These are phyloP conservation scores for Melanocharis versteri DNA, from an alignment of 2,113 vertebrate species.

Conservation along the genomic window DNA sequence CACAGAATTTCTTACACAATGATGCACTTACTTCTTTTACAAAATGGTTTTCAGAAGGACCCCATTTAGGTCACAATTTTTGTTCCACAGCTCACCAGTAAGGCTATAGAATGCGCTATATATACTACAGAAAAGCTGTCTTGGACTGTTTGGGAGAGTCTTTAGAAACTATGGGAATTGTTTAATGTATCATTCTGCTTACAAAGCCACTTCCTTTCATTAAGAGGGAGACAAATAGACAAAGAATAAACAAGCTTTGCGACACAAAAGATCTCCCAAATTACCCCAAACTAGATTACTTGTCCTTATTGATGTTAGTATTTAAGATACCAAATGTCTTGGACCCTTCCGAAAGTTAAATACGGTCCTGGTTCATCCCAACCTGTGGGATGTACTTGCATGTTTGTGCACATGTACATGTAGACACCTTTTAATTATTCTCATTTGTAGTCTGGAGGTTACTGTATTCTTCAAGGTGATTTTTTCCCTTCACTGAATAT, in stretches of 20 bases:
- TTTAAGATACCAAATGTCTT: neutral
- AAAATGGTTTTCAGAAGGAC: neutral
- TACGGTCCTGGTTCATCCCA: neutral
- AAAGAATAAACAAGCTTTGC: neutral
- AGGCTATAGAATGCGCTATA: neutral
- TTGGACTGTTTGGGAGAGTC: neutral
- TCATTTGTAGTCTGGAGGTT: neutral
- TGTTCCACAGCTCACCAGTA: neutral
- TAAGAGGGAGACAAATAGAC: neutral
- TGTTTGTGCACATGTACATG: accelerated
- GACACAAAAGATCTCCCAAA: neutral
- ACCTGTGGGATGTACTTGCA: accelerated
- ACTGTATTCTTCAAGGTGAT: neutral
- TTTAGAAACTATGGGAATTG: neutral
- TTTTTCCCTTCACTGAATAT: neutral
- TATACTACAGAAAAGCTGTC: neutral
- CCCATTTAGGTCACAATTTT: neutral
- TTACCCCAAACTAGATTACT: neutral
- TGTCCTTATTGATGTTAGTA: neutral
- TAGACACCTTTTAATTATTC: neutral
- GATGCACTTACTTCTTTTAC: neutral
- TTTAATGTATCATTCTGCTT: neutral
- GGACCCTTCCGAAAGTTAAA: neutral
- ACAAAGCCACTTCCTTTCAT: neutral
- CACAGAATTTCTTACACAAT: neutral